Conservation (phyloP, 2,113 vertebrate genomes). For the Ceratotherium simum region DNA sequence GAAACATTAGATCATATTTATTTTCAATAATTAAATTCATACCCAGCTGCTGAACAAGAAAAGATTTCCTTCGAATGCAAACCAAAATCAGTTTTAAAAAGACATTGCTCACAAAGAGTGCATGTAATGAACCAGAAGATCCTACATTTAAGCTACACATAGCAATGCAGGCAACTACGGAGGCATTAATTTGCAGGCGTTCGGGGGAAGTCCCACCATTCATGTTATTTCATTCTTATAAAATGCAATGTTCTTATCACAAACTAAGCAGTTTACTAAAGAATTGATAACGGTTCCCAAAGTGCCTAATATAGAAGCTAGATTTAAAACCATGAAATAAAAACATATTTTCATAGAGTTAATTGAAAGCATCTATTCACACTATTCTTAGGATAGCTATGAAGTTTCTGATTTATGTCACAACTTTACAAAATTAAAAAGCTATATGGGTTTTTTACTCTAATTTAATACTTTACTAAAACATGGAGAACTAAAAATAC, state of each 20-base stretch:
- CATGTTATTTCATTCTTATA: not conserved
- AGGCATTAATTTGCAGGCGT: not conserved
- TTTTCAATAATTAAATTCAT: slow-evolving; percentile 62
- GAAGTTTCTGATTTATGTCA: slow-evolving; percentile 3
- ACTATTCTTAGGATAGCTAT: not conserved
- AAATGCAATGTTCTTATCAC: slow-evolving; percentile 18
- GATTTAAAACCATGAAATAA: slow-evolving; percentile 17
- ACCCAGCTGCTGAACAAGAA: slow-evolving; percentile 34
- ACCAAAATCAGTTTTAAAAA: slow-evolving; percentile 36
- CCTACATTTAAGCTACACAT: not conserved
- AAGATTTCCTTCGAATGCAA: not conserved
- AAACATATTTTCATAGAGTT: slow-evolving; percentile 22
- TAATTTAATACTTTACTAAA: slow-evolving; percentile 34
- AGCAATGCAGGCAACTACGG: not conserved
- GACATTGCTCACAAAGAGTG: not conserved
- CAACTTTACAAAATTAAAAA: slow-evolving; percentile 57
- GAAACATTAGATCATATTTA: slow-evolving; percentile 57
- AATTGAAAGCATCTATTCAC: slow-evolving; percentile 40
- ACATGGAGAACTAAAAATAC: not conserved
- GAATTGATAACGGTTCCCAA: slow-evolving; percentile 38
- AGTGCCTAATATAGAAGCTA: not conserved
- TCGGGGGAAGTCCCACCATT: not conserved
- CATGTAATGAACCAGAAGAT: not conserved
- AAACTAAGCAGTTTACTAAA: slow-evolving; percentile 23
- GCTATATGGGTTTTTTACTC: not conserved